phyloP scores from a whole-genome alignment of 2,113 vertebrate species.

The Entosphenus tridentatus region DNA sequence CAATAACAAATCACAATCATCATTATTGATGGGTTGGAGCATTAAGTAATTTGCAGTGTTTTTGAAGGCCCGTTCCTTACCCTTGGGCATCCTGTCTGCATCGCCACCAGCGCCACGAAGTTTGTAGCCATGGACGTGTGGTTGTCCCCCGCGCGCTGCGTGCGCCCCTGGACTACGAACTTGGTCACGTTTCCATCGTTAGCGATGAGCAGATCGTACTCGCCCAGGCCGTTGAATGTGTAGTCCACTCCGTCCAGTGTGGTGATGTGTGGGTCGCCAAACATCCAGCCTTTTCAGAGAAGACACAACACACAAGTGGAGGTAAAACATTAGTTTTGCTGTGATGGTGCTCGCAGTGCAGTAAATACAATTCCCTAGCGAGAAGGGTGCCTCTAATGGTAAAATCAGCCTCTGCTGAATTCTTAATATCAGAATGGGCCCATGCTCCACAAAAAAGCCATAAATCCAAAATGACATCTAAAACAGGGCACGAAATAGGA shows the following conservation, averaged over 20 bases:
- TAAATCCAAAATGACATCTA: no score
- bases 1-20: no score
- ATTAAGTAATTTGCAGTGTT: no score
- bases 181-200: constrained; percentile 11
- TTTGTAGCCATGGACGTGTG: constrained; percentile 12
- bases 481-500: no score
- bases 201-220: constrained; percentile 11
- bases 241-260: constrained; percentile 12
- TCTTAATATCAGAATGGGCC: no score
- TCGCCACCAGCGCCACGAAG: constrained; percentile 13
- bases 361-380: no score
- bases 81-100: constrained; percentile 9
- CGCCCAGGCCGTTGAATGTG: constrained; percentile 15
- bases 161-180: constrained; percentile 12
- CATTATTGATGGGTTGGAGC: no score
- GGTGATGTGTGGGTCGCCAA: constrained; percentile 13
- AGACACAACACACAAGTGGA: background rate
- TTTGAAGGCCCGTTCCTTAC: constrained; percentile 5
- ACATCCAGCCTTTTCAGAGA: constrained; percentile 5
- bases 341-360: no score
- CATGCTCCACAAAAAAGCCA: no score
- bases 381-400: no score
- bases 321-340: no score
- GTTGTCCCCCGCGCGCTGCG: constrained; percentile 11
- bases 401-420: no score